Percentiles rank a stretch among this genome's conserved stretches.
Conservation (phyloP, 1,140 invertebrate species). For the Heterodera carotae region DNA sequence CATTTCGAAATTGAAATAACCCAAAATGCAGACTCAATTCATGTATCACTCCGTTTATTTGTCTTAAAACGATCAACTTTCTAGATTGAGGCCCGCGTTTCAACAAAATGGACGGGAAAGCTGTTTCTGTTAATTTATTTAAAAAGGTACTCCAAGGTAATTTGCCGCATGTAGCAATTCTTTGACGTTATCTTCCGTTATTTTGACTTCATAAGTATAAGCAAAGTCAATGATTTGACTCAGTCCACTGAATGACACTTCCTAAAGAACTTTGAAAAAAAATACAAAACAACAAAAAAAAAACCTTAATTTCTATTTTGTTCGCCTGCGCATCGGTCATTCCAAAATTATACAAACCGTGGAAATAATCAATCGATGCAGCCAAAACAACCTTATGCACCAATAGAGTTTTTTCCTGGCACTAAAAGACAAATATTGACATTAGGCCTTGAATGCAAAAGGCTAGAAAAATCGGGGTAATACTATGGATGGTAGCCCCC, state of each 20-base stretch:
- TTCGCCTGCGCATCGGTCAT: slow-evolving; percentile 17
- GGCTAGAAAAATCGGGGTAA: no score
- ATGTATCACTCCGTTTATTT: no score
- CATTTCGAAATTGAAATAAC: no score
- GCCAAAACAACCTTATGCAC: slow-evolving; percentile 29
- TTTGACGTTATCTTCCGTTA: slow-evolving; percentile 12
- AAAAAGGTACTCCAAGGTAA: slow-evolving; percentile 28
- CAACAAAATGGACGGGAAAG: no score
- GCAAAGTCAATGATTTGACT: slow-evolving; percentile 34
- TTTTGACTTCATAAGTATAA: slow-evolving; percentile 19
- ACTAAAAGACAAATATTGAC: slow-evolving; percentile 4
- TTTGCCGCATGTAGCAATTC: slow-evolving; percentile 29
- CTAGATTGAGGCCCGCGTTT: no score
- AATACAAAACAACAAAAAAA: slow-evolving; percentile 6
- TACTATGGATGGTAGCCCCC: no score
- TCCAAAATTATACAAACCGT: slow-evolving; percentile 21
- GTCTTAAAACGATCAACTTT: no score
- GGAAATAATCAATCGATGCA: slow-evolving; percentile 30
- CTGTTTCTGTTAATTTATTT: neutral
- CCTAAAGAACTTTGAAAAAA: slow-evolving; percentile 16
- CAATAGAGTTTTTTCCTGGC: slow-evolving; percentile 9
- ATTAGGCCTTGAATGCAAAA: no score
- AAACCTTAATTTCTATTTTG: slow-evolving; percentile 19
- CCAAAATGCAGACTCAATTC: slow-evolving; percentile 25
- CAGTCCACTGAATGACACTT: slow-evolving; percentile 15